Evolutionary conservation across 2,888 invertebrate genomes (phyloP), one percentile per base, ranked within the genome.

Genomic region (Heteromyza rotundicornis): DNA sequence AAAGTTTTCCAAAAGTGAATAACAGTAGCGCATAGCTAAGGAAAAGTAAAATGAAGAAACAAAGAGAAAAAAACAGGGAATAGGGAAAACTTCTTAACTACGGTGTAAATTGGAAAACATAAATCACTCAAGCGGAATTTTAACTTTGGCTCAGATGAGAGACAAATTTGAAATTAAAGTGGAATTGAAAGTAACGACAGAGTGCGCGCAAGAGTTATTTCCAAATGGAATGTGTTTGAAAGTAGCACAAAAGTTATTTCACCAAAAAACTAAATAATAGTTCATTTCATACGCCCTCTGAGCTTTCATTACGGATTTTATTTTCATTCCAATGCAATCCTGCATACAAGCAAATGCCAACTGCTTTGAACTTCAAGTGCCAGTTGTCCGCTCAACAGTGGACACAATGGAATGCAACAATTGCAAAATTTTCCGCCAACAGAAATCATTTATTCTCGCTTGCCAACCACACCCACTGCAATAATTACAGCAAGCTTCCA

Each of bases 41-140:
- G 10, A 27, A 27, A 27, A 27, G n/a, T n/a, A n/a, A n/a, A n/a
- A n/a, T n/a, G n/a, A 27, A 27, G 10, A 27, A 40, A 40, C 40
- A 19, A 24, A 51, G 40, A 59, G 36, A n/a, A n/a, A n/a, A 22
- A 40, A 47, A 17, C 22, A 53, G 49, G 40, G 49, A 23, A 35
- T 36, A 44, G 63, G n/a, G 49, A 65, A 59, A 35, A 59, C 59
- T 64, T 62, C 50, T 7, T 1, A 63, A 64, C 60, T 65, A 64
- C 67, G 70, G n/a, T 73, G 69, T 66, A 75, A 78, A 79, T 77
- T 78, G 76, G 66, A 75, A 76, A 75, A 70, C 78, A 79, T 78
- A 78, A 80, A 78, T 78, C 79, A 78, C 78, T 79, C 75, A 74
- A 68, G 77, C 68, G 64, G 69, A 76, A 75, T 47, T 47, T 47